Evolutionary conservation across 2,797 vertebrate species (phyloP).

Genomic region (Gobionotothen gibberifrons): DNA sequence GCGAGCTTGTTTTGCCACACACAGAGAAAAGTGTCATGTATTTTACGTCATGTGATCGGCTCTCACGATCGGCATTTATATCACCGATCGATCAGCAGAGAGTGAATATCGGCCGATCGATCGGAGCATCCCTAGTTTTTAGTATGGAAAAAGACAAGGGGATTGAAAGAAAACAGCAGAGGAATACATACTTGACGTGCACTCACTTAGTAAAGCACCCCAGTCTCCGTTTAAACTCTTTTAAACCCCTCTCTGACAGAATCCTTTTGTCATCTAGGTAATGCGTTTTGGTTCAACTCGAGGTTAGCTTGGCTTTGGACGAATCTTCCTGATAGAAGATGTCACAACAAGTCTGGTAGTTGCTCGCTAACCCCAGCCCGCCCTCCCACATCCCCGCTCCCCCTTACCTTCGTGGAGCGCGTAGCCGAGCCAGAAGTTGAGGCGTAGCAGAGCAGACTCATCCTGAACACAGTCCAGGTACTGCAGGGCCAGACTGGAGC

Average conservation of each 20-base stretch:
- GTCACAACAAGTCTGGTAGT: constrained; percentile 21
- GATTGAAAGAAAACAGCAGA: constrained; percentile 19
- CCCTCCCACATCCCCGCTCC: too few relatives aligned
- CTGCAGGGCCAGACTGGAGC: constrained; percentile 89
- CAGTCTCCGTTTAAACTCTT: constrained; percentile 1
- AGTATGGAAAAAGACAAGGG: too few relatives aligned
- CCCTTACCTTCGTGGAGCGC: constrained; percentile 93
- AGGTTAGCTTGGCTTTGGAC: constrained; percentile 42
- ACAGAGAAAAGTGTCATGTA: too few relatives aligned
- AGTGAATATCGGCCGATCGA: too few relatives aligned
- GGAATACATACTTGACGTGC: constrained; percentile 16
- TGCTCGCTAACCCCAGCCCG: too few relatives aligned
- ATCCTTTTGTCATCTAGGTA: constrained; percentile 41
- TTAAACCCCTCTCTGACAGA: constrained; percentile 25
- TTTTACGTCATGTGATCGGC: too few relatives aligned
- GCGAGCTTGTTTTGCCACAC: too few relatives aligned
- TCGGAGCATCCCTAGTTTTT: too few relatives aligned
- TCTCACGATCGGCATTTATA: too few relatives aligned
- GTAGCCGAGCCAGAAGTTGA: constrained; percentile 94
- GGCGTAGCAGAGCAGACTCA: constrained; percentile 89
- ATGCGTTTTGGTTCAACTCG: constrained; percentile 46
- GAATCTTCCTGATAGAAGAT: constrained; percentile 21
- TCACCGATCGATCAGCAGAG: too few relatives aligned
- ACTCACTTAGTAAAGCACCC: constrained; percentile 5
- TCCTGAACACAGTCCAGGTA: constrained; percentile 93